These are phyloP conservation scores for Scomber colias DNA, from an alignment of 2,113 vertebrate genomes.

Conservation along the genomic window DNA sequence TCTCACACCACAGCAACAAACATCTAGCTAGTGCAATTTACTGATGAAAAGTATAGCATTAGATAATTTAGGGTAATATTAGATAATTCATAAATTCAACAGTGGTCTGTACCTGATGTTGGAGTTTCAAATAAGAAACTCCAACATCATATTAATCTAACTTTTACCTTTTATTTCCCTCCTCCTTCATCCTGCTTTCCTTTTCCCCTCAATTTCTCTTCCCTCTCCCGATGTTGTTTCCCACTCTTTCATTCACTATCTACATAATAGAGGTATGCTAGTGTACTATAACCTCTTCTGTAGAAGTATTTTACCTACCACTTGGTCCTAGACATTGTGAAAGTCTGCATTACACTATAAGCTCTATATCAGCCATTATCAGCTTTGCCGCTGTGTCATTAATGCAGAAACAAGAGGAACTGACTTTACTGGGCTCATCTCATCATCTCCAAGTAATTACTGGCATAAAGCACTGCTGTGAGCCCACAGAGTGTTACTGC, in stretches of 20 bases:
- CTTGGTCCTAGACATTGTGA: not conserved
- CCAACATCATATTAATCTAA: not conserved
- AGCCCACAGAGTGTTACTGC: conserved; percentile 41
- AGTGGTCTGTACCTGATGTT: too few species aligned
- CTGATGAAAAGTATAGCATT: too few species aligned
- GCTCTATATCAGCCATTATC: conserved; percentile 33
- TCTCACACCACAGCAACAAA: conserved; percentile 9
- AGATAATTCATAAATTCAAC: too few species aligned
- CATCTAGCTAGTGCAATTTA: conserved; percentile 20
- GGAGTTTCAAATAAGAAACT: too few species aligned
- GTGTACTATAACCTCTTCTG: not conserved
- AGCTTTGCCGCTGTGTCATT: conserved; percentile 43
- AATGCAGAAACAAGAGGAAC: conserved; percentile 53
- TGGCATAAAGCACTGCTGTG: conserved; percentile 53
- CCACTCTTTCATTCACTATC: not conserved
- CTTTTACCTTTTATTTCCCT: not conserved
- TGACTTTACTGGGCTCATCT: conserved; percentile 59
- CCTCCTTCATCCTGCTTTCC: not conserved
- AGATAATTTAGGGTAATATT: too few species aligned
- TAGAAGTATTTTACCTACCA: not conserved
- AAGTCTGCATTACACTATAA: conserved; percentile 12
- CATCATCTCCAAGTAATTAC: conserved; percentile 63
- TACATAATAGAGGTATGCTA: not conserved
- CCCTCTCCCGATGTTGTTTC: not conserved
- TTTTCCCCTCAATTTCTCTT: not conserved